A percentile compares a stretch with the other conserved stretches of the same genome.
Evolutionary conservation across 2,113 vertebrate species (phyloP).

Genomic region (Nettapus auritus): DNA sequence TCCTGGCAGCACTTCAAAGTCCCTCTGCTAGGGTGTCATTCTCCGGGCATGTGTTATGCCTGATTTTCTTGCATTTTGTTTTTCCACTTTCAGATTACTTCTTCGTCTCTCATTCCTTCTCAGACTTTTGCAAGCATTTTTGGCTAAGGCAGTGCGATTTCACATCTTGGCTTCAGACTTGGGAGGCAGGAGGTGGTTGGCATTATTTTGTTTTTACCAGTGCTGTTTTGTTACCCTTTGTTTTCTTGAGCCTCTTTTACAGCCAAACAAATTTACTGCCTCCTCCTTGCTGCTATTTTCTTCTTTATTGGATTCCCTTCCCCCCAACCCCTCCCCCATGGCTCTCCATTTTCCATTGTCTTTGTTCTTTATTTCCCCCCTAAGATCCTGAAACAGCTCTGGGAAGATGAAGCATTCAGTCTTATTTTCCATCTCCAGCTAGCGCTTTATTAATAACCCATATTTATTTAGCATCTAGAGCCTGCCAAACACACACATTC

Average conservation of each 20-base stretch:
- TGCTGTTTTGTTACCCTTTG: constrained; percentile 1
- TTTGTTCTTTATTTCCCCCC: constrained; percentile 49
- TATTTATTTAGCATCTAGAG: constrained; percentile 65
- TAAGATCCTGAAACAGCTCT: constrained; percentile 36
- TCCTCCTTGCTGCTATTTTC: constrained; percentile 39
- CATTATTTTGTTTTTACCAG: not conserved
- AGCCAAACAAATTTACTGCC: constrained; percentile 26
- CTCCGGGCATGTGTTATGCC: not conserved
- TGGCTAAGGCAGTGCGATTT: not conserved
- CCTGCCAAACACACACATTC: constrained; percentile 45
- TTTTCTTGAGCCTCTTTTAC: constrained; percentile 6
- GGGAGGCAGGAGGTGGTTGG: not conserved
- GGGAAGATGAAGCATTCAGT: constrained; percentile 59
- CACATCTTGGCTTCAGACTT: not conserved
- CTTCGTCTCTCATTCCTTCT: not conserved
- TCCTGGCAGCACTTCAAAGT: not conserved
- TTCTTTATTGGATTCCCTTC: constrained; percentile 37
- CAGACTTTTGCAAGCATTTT: not conserved
- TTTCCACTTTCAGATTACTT: not conserved
- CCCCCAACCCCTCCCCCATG: not conserved
- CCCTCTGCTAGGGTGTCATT: not conserved
- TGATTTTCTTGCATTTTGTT: not conserved
- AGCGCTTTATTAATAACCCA: constrained; percentile 64
- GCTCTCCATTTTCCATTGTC: constrained; percentile 51
- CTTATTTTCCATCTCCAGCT: constrained; percentile 63